A percentile compares a stretch with the other conserved stretches of the same genome.
phyloP scores from a whole-genome alignment of 1,140 invertebrate genomes.

The Zaprionus lachaisei region DNA sequence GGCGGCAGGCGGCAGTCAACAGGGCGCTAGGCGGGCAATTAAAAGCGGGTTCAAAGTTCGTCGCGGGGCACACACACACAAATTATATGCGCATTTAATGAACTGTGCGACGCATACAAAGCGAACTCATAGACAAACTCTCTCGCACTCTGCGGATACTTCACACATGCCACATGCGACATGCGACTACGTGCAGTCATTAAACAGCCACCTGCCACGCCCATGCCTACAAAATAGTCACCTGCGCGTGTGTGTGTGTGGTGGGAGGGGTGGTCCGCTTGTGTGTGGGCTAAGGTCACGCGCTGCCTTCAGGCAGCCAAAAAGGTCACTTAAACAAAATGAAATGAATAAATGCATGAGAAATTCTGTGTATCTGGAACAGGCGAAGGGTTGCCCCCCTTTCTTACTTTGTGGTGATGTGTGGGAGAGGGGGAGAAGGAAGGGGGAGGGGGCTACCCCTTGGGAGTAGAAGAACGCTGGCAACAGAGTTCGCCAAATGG shows the following conservation, averaged over 20 bases:
- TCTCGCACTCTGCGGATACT: constrained; percentile 14
- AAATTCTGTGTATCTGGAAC: background rate
- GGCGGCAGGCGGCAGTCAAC: background rate
- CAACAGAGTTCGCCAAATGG: constrained; percentile 24
- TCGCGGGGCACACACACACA: constrained; percentile 28
- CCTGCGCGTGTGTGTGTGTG: background rate
- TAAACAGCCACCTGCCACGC: constrained; percentile 37
- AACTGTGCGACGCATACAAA: constrained; percentile 56
- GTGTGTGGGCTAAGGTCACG: constrained; percentile 53
- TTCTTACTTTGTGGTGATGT: background rate
- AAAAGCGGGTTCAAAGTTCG: constrained; percentile 64
- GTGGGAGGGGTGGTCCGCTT: background rate
- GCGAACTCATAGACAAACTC: constrained; percentile 24
- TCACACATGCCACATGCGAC: constrained; percentile 39
- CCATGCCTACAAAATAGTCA: background rate
- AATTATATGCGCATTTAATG: constrained; percentile 76
- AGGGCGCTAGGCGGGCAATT: constrained; percentile 47
- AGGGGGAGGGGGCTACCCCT: background rate
- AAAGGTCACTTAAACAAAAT: constrained; percentile 66
- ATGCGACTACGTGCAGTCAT: constrained; percentile 65
- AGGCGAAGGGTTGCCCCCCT: background rate
- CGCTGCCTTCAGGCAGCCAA: constrained; percentile 40
- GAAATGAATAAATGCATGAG: constrained; percentile 62
- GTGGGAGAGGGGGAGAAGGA: background rate
- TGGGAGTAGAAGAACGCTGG: background rate